Percentiles rank a stretch among this genome's conserved stretches.
Conservation (phyloP, 2,797 vertebrate genomes). For the Sebastes kiyomatsui region DNA sequence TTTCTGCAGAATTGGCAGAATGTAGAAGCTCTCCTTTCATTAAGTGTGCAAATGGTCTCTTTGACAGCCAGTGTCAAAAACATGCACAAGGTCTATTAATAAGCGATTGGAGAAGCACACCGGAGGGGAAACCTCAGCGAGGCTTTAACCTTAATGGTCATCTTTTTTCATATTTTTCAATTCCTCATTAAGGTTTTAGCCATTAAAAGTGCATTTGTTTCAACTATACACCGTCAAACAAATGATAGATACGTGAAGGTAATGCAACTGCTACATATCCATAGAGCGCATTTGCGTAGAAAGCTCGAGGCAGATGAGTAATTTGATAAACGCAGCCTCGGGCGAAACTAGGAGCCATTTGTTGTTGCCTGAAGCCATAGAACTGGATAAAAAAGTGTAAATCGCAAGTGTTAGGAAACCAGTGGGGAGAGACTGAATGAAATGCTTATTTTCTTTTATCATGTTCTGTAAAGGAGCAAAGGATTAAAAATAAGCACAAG, state of each 20-base stretch:
- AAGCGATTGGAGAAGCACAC: conserved; percentile 53
- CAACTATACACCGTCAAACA: conserved; percentile 30
- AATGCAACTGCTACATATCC: conserved; percentile 46
- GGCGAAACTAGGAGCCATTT: conserved; percentile 60
- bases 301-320: conserved; percentile 52
- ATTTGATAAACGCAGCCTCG: conserved; percentile 64
- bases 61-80: conserved; percentile 76
- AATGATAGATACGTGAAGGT: conserved; percentile 43
- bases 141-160: conserved; percentile 68
- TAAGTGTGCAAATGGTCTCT: conserved; percentile 72
- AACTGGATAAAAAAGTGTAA: conserved; percentile 24
- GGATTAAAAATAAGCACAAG: conserved; percentile 18
- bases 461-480: conserved; percentile 18
- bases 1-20: conserved; percentile 74
- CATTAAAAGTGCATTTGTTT: conserved; percentile 67
- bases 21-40: conserved; percentile 62
- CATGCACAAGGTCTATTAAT: conserved; percentile 68
- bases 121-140: conserved; percentile 51
- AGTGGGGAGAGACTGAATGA: conserved; percentile 20
- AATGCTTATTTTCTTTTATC: neutral
- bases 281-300: conserved; percentile 56
- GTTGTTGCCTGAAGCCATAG: conserved; percentile 59
- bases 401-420: conserved; percentile 25
- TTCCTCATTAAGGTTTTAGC: conserved; percentile 57
- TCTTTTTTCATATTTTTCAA: conserved; percentile 67